Conservation (phyloP, 1,140 invertebrate genomes). For the Psilanteris sp. region DNA sequence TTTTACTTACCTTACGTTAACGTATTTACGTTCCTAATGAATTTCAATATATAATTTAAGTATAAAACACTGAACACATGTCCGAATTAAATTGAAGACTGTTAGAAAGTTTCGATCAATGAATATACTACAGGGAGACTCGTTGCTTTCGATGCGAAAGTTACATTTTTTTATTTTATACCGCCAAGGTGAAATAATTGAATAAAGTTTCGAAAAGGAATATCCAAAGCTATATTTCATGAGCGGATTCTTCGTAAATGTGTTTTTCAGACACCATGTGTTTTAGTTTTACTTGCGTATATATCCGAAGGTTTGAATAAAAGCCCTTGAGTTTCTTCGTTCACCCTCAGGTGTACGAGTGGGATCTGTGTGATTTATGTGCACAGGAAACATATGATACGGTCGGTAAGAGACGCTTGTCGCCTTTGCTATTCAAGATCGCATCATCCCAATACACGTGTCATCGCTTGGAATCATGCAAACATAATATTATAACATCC, state of each 20-base stretch:
- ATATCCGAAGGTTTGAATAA: conserved; percentile 21
- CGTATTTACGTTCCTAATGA: too few species aligned
- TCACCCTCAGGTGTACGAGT: conserved; percentile 7
- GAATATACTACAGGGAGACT: too few species aligned
- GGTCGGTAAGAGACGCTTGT: not conserved
- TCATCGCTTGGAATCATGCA: too few species aligned
- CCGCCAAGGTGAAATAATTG: conserved; percentile 21
- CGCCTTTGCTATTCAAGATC: not conserved
- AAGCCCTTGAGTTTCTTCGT: too few species aligned
- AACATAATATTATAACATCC: too few species aligned
- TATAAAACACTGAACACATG: too few species aligned
- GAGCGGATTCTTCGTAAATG: conserved; percentile 16
- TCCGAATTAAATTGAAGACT: too few species aligned
- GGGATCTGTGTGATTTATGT: conserved; percentile 27
- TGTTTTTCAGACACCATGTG: conserved; percentile 27
- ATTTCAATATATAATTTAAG: too few species aligned
- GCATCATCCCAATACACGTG: conserved; percentile 1
- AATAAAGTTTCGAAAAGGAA: conserved; percentile 34
- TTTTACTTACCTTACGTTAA: too few species aligned
- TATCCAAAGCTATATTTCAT: conserved; percentile 33
- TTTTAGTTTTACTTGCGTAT: conserved; percentile 12
- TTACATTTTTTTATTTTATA: too few species aligned
- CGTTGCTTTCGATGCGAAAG: too few species aligned
- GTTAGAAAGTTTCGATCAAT: too few species aligned
- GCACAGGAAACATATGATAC: not conserved